phyloP scores from a whole-genome alignment of 1,140 invertebrate genomes.

The Tetranychus urticae region DNA sequence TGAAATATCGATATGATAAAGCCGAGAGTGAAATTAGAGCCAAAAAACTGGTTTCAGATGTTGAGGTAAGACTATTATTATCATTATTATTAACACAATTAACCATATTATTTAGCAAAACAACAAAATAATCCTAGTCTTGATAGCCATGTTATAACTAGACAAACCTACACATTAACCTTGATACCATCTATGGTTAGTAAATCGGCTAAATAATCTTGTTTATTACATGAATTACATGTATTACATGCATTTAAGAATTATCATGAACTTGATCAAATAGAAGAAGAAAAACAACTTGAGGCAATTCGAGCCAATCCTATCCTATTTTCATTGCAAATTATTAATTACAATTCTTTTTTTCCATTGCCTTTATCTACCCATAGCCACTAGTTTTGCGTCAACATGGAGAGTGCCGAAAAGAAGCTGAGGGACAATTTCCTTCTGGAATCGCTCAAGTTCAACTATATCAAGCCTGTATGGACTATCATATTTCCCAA shows the following conservation, averaged over 20 bases:
- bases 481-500: conserved; percentile 8
- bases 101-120: neutral
- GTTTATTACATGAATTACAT: too few relatives aligned
- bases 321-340: too few relatives aligned
- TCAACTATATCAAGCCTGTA: conserved; percentile 9
- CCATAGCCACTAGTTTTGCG: neutral
- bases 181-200: neutral
- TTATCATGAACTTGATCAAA: too few relatives aligned
- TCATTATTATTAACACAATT: neutral
- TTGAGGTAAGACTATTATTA: neutral
- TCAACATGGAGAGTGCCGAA: conserved; percentile 5
- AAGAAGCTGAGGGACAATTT: conserved; percentile 7
- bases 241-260: too few relatives aligned
- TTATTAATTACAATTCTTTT: too few relatives aligned
- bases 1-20: conserved; percentile 14
- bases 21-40: conserved; percentile 13
- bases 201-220: too few relatives aligned
- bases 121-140: too few relatives aligned
- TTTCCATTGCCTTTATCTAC: neutral
- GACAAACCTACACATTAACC: too few relatives aligned
- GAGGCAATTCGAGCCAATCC: too few relatives aligned
- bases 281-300: too few relatives aligned
- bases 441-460: conserved; percentile 3
- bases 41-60: conserved; percentile 10
- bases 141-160: too few relatives aligned